Evolutionary conservation across 2,113 vertebrate genomes (phyloP).

Genomic region (Mobula hypostoma): DNA sequence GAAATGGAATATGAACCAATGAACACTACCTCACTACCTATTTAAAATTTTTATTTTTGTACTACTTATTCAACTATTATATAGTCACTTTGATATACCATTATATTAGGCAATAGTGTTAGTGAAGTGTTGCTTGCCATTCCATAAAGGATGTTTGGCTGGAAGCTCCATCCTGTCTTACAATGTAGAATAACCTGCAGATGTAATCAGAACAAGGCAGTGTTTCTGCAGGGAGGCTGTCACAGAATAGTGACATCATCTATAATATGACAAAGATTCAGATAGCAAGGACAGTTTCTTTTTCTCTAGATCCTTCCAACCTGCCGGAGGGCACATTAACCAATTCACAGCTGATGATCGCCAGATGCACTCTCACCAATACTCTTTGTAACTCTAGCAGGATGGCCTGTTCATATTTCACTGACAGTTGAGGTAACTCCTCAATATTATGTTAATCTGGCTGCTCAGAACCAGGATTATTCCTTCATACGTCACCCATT

Average conservation of each 20-base stretch:
- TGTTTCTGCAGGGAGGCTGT: background rate
- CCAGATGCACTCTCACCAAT: background rate
- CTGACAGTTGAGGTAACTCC: background rate
- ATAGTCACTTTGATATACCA: too few relatives aligned
- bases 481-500: background rate
- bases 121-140: too few relatives aligned
- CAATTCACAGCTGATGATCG: background rate
- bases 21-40: too few relatives aligned
- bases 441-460: background rate
- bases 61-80: too few relatives aligned
- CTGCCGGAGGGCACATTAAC: background rate
- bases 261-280: background rate
- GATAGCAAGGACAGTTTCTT: background rate
- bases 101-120: too few relatives aligned
- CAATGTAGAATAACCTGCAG: too few relatives aligned
- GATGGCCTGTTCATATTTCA: background rate
- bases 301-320: background rate
- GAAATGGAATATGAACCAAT: too few relatives aligned
- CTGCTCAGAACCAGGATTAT: background rate
- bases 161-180: too few relatives aligned
- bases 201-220: background rate
- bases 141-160: too few relatives aligned
- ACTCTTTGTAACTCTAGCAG: background rate
- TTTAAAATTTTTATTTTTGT: too few relatives aligned
- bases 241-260: background rate